Conservation (phyloP, 2,888 invertebrate species). For the Sphecodes monilicornis region DNA sequence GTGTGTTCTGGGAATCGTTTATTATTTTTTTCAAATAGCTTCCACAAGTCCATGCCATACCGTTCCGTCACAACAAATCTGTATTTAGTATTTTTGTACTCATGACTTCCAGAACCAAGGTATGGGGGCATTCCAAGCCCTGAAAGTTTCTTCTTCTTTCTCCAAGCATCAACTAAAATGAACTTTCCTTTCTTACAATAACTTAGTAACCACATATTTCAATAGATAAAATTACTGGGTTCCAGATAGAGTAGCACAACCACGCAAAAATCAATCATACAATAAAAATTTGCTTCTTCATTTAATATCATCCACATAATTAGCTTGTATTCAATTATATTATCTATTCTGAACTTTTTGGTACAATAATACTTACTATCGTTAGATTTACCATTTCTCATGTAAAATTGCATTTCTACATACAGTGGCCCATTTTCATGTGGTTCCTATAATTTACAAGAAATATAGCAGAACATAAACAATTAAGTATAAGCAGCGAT, state of each 20-base stretch:
- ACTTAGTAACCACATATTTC: not conserved
- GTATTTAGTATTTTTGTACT: slow-evolving; percentile 90
- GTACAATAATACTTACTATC: slow-evolving; percentile 85
- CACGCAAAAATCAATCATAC: not conserved
- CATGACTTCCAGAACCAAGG: slow-evolving; percentile 93
- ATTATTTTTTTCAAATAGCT: slow-evolving; percentile 89
- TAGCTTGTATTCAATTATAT: not conserved
- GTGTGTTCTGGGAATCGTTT: slow-evolving; percentile 89
- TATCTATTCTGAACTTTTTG: not conserved
- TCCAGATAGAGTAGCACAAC: not conserved
- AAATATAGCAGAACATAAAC: slow-evolving; percentile 9
- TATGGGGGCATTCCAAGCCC: slow-evolving; percentile 94
- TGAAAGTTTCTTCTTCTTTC: slow-evolving; percentile 88
- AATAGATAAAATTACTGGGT: not conserved
- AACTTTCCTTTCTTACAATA: not conserved
- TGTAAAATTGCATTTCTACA: slow-evolving; percentile 96
- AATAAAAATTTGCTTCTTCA: not conserved
- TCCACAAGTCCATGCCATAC: slow-evolving; percentile 94
- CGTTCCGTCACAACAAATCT: slow-evolving; percentile 96
- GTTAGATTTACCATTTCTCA: slow-evolving; percentile 89
- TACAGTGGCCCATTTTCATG: slow-evolving; percentile 97
- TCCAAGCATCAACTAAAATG: slow-evolving; percentile 89
- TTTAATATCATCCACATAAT: not conserved
- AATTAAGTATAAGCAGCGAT: not conserved
- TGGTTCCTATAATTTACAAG: slow-evolving; percentile 89